These are phyloP conservation scores for Gallinago jamesoni DNA, from an alignment of 2,113 vertebrate species.

Conservation along the genomic window DNA sequence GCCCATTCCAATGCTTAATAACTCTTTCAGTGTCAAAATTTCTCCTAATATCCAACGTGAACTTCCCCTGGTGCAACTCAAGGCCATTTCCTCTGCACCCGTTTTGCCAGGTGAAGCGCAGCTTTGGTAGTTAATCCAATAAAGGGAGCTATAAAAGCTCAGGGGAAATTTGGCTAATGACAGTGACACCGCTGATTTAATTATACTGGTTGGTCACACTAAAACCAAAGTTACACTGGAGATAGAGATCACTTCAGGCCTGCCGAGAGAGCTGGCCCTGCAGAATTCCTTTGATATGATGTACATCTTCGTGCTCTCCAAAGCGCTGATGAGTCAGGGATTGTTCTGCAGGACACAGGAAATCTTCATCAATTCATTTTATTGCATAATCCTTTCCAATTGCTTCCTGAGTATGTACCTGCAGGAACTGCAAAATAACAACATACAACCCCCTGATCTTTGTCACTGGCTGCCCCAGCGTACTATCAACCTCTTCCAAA, in stretches of 20 bases:
- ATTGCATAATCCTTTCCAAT: not conserved
- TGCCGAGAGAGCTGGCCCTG: slow-evolving; percentile 43
- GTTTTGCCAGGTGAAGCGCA: not conserved
- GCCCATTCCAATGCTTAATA: no score
- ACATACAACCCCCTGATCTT: not conserved
- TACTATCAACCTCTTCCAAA: not conserved
- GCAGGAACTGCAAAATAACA: not conserved
- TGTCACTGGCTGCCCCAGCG: not conserved
- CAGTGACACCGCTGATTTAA: not conserved
- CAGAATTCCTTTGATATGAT: slow-evolving; percentile 65
- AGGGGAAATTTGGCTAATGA: not conserved
- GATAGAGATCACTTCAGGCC: slow-evolving; percentile 29
- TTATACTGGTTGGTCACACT: slow-evolving; percentile 45
- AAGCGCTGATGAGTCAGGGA: not conserved
- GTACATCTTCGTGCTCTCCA: slow-evolving; percentile 4
- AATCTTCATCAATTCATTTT: not conserved
- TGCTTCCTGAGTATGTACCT: not conserved
- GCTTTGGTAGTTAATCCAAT: not conserved
- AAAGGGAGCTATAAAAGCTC: not conserved
- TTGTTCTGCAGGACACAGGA: slow-evolving; percentile 26
- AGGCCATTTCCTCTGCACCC: not conserved
- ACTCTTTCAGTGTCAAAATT: no score
- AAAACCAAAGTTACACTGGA: not conserved
- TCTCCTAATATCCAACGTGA: no score
- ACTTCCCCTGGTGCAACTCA: no score